Percentiles rank a stretch among this genome's conserved stretches.
These are phyloP conservation scores for Danaus plexippus DNA, from an alignment of 1,140 invertebrate genomes.

Conservation along the genomic window DNA sequence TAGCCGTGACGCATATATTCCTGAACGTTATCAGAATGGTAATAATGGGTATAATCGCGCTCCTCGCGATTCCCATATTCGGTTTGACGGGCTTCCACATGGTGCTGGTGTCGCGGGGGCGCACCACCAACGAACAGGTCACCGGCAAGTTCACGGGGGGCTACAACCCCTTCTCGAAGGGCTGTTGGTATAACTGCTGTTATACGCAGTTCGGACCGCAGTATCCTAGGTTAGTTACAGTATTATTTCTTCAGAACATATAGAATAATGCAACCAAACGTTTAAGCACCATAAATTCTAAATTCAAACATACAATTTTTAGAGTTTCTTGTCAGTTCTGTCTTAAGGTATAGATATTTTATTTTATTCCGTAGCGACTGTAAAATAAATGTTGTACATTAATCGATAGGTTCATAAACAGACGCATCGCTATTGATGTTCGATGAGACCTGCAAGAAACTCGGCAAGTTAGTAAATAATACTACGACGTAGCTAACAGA, in stretches of 20 bases:
- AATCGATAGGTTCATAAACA: constrained; percentile 13
- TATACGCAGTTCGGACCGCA: constrained; percentile 96
- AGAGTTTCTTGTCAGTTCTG: constrained; percentile 9
- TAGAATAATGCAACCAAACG: too few species aligned
- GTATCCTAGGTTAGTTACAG: constrained; percentile 87
- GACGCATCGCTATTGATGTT: constrained; percentile 12
- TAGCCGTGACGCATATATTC: constrained; percentile 1
- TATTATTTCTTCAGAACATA: too few species aligned
- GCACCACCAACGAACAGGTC: constrained; percentile 99
- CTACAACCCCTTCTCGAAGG: constrained; percentile 96
- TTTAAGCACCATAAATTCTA: too few species aligned
- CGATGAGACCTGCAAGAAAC: constrained; percentile 18
- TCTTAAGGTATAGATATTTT: constrained; percentile 1
- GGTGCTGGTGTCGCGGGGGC: constrained; percentile 95
- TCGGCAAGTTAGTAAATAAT: not conserved
- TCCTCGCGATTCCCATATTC: constrained; percentile 96
- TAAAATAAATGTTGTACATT: constrained; percentile 2
- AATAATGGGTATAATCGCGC: constrained; percentile 90
- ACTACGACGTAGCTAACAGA: too few species aligned
- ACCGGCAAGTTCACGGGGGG: constrained; percentile 98
- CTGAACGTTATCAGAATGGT: constrained; percentile 84
- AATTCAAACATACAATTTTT: too few species aligned
- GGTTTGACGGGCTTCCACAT: constrained; percentile 98
- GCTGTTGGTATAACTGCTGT: constrained; percentile 95
- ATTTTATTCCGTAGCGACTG: not conserved